phyloP scores from a whole-genome alignment of 1,140 invertebrate species.

The Gryllus bimaculatus region DNA sequence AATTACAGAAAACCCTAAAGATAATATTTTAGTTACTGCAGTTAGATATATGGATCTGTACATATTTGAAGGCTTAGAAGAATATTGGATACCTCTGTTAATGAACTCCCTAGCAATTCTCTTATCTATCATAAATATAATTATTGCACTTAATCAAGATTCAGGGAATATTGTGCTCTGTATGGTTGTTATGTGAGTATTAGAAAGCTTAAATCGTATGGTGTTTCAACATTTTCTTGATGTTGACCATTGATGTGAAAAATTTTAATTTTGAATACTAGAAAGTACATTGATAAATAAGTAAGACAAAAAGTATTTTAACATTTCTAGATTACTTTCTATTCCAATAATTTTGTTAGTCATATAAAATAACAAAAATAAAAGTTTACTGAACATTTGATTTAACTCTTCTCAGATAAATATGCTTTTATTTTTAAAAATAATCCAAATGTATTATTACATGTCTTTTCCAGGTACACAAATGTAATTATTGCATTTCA shows the following conservation, averaged over 20 bases:
- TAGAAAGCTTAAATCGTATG: not conserved
- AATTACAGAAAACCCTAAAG: not conserved
- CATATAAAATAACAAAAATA: too few species aligned
- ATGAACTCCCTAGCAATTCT: slow-evolving; percentile 11
- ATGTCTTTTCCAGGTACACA: not conserved
- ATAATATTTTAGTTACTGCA: slow-evolving; percentile 14
- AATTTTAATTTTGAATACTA: not conserved
- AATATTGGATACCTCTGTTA: slow-evolving; percentile 27
- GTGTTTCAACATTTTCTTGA: not conserved
- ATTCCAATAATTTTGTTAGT: too few species aligned
- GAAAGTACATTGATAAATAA: not conserved
- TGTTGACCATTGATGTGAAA: not conserved
- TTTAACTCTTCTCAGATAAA: too few species aligned
- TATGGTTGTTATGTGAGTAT: slow-evolving; percentile 8
- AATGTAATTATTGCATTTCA: not conserved
- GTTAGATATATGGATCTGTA: slow-evolving; percentile 24
- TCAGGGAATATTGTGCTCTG: not conserved
- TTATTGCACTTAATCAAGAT: slow-evolving; percentile 6
- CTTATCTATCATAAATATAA: slow-evolving; percentile 12
- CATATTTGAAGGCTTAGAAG: slow-evolving; percentile 28
- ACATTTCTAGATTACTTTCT: too few species aligned
- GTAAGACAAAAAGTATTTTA: not conserved
- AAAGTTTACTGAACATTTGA: too few species aligned
- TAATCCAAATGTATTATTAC: not conserved
- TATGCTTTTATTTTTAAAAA: not conserved